Evolutionary conservation across 1,140 invertebrate genomes (phyloP).

Genomic region (Pomacea maculata): DNA sequence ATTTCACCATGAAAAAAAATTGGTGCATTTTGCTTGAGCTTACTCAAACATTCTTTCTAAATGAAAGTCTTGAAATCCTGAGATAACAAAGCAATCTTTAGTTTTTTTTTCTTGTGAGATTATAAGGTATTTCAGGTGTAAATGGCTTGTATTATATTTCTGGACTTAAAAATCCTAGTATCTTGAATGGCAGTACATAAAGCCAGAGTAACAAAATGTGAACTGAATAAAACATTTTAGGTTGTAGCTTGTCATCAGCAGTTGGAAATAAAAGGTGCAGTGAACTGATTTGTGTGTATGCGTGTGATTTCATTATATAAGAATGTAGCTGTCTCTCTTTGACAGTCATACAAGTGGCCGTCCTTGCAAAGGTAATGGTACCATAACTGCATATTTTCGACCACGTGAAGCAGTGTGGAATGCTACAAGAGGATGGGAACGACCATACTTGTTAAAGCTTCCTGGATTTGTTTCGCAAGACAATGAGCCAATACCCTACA

Average conservation of each 20-base stretch:
- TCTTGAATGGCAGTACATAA: too few species aligned
- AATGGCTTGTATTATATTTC: neutral
- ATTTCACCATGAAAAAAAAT: too few species aligned
- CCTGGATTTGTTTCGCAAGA: neutral
- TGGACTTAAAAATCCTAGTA: too few species aligned
- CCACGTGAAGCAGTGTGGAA: slow-evolving; percentile 36
- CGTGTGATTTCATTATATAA: slow-evolving; percentile 1
- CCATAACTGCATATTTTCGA: slow-evolving; percentile 75
- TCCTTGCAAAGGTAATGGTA: slow-evolving; percentile 79
- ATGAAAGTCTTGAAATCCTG: too few species aligned
- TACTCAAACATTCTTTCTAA: too few species aligned
- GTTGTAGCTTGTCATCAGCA: too few species aligned
- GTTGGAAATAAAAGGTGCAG: too few species aligned
- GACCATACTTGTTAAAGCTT: slow-evolving; percentile 17
- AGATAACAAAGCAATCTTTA: too few species aligned
- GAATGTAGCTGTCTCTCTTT: slow-evolving; percentile 15
- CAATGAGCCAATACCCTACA: slow-evolving; percentile 21
- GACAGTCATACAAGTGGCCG: slow-evolving; percentile 66
- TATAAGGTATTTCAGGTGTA: neutral
- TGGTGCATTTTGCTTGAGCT: too few species aligned
- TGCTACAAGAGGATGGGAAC: slow-evolving; percentile 30
- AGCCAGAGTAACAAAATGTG: too few species aligned
- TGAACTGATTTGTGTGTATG: neutral
- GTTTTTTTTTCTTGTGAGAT: neutral
- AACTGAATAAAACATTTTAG: too few species aligned